These are phyloP conservation scores for Drosophila nigritarsus DNA, from an alignment of 2,888 invertebrate genomes.

Conservation along the genomic window DNA sequence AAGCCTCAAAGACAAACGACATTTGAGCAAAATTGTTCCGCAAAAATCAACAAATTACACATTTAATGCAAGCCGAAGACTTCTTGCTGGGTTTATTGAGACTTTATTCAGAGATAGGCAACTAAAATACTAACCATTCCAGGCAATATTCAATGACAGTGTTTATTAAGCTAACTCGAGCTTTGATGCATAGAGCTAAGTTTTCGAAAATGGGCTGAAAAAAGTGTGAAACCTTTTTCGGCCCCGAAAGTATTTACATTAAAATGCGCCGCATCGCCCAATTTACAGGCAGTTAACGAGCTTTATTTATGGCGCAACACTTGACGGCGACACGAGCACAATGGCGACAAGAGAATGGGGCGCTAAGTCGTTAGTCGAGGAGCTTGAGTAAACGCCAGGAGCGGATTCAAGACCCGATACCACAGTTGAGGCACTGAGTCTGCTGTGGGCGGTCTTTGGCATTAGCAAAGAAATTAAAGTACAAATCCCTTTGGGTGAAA, in stretches of 20 bases:
- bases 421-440: constrained; percentile 10
- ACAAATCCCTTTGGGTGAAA: constrained; percentile 70
- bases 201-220: constrained; percentile 6
- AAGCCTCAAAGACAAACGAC: neutral
- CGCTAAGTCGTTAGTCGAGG: constrained; percentile 17
- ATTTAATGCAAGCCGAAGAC: neutral
- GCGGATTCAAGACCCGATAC: constrained; percentile 7
- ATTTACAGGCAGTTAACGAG: constrained; percentile 60
- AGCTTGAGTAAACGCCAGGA: constrained; percentile 31
- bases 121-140: neutral
- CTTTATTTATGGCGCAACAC: constrained; percentile 55
- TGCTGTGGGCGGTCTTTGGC: constrained; percentile 37
- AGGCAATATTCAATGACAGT: constrained; percentile 8
- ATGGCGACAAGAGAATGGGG: constrained; percentile 5
- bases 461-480: constrained; percentile 74
- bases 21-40: neutral
- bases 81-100: neutral
- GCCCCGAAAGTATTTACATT: constrained; percentile 37
- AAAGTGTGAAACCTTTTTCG: constrained; percentile 6
- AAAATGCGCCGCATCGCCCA: constrained; percentile 50
- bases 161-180: constrained; percentile 22
- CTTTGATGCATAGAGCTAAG: constrained; percentile 11
- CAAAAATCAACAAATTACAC: neutral
- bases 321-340: constrained; percentile 42
- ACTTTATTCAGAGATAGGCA: neutral